These are phyloP conservation scores for Coilia nasus DNA, from an alignment of 2,797 vertebrate species.

Conservation along the genomic window DNA sequence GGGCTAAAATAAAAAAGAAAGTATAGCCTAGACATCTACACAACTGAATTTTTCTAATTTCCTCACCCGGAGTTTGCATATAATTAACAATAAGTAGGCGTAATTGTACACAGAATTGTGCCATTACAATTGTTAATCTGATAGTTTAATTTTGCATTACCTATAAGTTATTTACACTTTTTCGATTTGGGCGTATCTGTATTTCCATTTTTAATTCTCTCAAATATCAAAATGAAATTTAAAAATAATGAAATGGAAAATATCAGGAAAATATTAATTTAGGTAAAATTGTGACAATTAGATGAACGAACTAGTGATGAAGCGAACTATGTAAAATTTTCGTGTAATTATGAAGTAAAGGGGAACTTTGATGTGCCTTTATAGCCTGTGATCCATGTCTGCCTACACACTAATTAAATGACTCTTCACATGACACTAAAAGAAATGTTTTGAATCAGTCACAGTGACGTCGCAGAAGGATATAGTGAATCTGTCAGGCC, in stretches of 20 bases:
- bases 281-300: background rate
- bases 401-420: background rate
- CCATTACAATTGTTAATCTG: background rate
- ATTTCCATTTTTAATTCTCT: background rate
- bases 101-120: background rate
- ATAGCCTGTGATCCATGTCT: background rate
- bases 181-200: background rate
- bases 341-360: background rate
- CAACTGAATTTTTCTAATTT: background rate
- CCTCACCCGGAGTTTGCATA: too few relatives aligned
- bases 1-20: slow-evolving; percentile 44
- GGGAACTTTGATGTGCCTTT: background rate
- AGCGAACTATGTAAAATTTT: background rate
- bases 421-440: too few relatives aligned
- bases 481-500: too few relatives aligned
- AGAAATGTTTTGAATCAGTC: too few relatives aligned
- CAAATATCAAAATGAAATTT: background rate
- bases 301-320: background rate
- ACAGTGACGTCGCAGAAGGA: too few relatives aligned
- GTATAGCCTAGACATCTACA: background rate
- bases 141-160: background rate
- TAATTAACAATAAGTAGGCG: too few relatives aligned
- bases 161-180: background rate
- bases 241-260: background rate
- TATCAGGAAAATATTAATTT: background rate